Conservation (phyloP, 2,888 invertebrate species). For the Ectropis crepuscularia region DNA sequence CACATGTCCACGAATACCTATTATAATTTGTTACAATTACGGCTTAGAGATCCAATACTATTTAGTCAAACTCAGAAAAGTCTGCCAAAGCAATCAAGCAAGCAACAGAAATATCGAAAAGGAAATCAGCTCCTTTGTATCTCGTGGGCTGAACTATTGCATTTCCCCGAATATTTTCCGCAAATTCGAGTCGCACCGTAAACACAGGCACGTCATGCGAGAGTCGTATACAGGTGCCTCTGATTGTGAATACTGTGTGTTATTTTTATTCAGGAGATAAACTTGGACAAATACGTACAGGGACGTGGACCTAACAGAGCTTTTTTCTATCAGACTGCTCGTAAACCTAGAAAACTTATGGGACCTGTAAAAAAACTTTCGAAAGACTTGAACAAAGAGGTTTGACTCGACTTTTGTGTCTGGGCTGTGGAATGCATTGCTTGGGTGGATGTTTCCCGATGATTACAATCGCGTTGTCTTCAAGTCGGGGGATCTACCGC, state of each 20-base stretch:
- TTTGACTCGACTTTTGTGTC: too few species aligned
- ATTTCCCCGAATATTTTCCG: conserved; percentile 37
- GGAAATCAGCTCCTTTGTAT: conserved; percentile 8
- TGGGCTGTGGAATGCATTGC: too few species aligned
- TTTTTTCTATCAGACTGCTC: too few species aligned
- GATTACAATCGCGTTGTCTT: too few species aligned
- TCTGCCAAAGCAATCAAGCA: conserved; percentile 11
- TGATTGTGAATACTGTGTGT: conserved; percentile 43
- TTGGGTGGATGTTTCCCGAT: too few species aligned
- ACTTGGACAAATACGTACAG: neutral
- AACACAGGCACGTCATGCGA: conserved; percentile 36
- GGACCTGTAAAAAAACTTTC: too few species aligned
- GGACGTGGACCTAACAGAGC: neutral
- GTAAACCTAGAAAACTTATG: too few species aligned
- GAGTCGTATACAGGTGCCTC: conserved; percentile 44
- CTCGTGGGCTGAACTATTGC: conserved; percentile 31
- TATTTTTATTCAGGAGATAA: conserved; percentile 62
- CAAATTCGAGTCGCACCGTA: conserved; percentile 34
- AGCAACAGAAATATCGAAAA: conserved; percentile 1
- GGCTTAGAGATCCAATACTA: too few species aligned
- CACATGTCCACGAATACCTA: too few species aligned
- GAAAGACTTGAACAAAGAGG: too few species aligned
- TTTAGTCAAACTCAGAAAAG: neutral
- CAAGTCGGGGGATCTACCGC: too few species aligned
- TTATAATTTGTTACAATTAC: too few species aligned